Conservation (phyloP, 2,113 vertebrate genomes). For the Neodon shergylaensis region DNA sequence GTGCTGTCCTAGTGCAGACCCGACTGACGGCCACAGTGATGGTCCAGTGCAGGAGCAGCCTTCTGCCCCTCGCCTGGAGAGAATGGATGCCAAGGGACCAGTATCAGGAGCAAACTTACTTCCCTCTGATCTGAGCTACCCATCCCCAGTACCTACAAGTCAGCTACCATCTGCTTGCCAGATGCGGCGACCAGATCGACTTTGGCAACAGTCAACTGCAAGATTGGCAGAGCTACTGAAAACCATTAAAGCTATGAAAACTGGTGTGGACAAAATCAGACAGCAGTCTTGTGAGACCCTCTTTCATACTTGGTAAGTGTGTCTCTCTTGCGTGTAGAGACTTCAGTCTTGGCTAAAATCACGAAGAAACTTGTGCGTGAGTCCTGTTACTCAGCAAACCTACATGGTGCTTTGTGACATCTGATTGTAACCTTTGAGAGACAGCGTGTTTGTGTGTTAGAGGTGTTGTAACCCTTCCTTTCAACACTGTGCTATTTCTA, state of each 20-base stretch:
- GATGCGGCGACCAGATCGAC: slow-evolving; percentile 88
- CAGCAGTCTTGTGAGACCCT: slow-evolving; percentile 83
- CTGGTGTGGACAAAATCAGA: slow-evolving; percentile 86
- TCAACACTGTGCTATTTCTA: slow-evolving; percentile 64
- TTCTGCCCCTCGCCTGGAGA: slow-evolving; percentile 11
- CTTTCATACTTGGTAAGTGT: slow-evolving; percentile 93
- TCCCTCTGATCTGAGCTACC: slow-evolving; percentile 83
- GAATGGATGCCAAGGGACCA: slow-evolving; percentile 23
- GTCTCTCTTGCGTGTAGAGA: not conserved
- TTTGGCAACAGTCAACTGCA: slow-evolving; percentile 87
- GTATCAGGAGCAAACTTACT: slow-evolving; percentile 43
- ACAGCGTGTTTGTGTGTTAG: not conserved
- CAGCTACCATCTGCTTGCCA: slow-evolving; percentile 89
- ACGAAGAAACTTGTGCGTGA: not conserved
- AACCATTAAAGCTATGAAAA: slow-evolving; percentile 85
- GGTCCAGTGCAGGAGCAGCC: not conserved
- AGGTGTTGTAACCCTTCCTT: not conserved
- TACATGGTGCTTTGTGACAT: not conserved
- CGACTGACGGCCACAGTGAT: not conserved
- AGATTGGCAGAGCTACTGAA: slow-evolving; percentile 82
- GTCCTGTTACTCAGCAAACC: not conserved
- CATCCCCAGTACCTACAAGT: slow-evolving; percentile 88
- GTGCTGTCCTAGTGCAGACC: slow-evolving; percentile 89
- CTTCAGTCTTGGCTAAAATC: not conserved
- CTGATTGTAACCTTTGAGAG: not conserved